Evolutionary conservation across 2,888 invertebrate genomes (phyloP).

Genomic region (Calliphora vomitoria): DNA sequence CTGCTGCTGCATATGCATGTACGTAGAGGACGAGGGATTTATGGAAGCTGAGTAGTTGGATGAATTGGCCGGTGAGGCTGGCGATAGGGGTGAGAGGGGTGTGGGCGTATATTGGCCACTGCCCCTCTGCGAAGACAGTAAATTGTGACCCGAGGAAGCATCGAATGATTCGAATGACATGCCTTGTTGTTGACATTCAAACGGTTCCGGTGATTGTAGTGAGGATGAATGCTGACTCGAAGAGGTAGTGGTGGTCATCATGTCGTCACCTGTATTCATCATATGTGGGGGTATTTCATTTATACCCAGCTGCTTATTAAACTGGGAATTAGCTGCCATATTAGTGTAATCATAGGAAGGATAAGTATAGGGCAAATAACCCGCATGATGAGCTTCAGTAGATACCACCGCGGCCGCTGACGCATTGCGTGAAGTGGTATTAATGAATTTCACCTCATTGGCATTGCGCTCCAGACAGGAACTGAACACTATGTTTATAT

Average conservation of each 20-base stretch:
- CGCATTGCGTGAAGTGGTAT: slow-evolving; percentile 78
- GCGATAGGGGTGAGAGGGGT: slow-evolving; percentile 78
- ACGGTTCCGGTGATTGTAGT: slow-evolving; percentile 77
- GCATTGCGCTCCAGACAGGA: slow-evolving; percentile 81
- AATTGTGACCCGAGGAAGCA: slow-evolving; percentile 82
- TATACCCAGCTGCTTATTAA: slow-evolving; percentile 83
- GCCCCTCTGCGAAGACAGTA: slow-evolving; percentile 78
- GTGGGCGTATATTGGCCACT: slow-evolving; percentile 78
- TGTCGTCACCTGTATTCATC: slow-evolving; percentile 61
- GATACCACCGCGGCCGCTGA: slow-evolving; percentile 79
- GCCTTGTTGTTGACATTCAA: slow-evolving; percentile 65
- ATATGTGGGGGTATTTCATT: slow-evolving; percentile 81
- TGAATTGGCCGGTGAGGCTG: slow-evolving; percentile 79
- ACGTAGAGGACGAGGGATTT: slow-evolving; percentile 80
- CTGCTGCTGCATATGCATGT: slow-evolving; percentile 77
- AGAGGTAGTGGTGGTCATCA: slow-evolving; percentile 74
- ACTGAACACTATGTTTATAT: slow-evolving; percentile 84
- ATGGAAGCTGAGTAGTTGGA: slow-evolving; percentile 77
- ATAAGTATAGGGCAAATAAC: slow-evolving; percentile 82
- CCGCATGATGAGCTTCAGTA: slow-evolving; percentile 81
- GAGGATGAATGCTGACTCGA: slow-evolving; percentile 80
- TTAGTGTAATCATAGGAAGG: slow-evolving; percentile 84
- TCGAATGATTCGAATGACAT: slow-evolving; percentile 82
- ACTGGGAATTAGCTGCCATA: slow-evolving; percentile 84
- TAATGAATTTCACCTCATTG: slow-evolving; percentile 84